These are phyloP conservation scores for Aphelenchoides fujianensis DNA, from an alignment of 1,140 invertebrate genomes.

Conservation along the genomic window DNA sequence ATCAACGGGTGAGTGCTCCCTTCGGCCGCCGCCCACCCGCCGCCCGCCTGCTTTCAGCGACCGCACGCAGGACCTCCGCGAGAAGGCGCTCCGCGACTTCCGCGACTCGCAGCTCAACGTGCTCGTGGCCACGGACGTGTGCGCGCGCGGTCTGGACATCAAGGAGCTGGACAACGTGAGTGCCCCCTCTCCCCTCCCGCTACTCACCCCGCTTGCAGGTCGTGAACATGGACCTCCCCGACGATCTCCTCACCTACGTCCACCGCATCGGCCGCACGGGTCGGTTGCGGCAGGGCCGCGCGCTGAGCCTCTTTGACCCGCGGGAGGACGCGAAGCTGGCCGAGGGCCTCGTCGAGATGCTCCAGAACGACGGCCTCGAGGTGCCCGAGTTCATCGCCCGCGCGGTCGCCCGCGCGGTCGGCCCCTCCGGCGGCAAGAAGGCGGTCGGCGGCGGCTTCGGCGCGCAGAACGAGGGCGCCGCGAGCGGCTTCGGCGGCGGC, in stretches of 20 bases:
- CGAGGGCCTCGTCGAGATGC: not conserved
- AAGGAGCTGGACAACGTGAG: constrained; percentile 73
- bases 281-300: constrained; percentile 68
- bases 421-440: too few relatives aligned
- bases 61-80: constrained; percentile 80
- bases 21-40: too few relatives aligned
- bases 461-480: too few relatives aligned
- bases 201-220: constrained; percentile 77
- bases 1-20: constrained; percentile 22
- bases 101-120: constrained; percentile 69
- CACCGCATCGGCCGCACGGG: constrained; percentile 85
- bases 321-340: not conserved
- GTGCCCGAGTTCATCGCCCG: too few relatives aligned
- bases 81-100: constrained; percentile 81
- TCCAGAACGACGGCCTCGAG: too few relatives aligned
- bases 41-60: constrained; percentile 66
- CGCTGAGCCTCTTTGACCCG: not conserved
- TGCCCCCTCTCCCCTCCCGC: constrained; percentile 79
- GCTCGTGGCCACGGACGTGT: constrained; percentile 85
- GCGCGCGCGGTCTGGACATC: constrained; percentile 84
- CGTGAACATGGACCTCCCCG: constrained; percentile 84
- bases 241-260: constrained; percentile 87
- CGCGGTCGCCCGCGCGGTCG: too few relatives aligned
- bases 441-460: too few relatives aligned
- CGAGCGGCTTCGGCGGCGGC: too few relatives aligned